Evolutionary conservation across 2,113 vertebrate species (phyloP), one percentile per base, ranked within the genome.

Genomic region (Hiodon tergisus): DNA sequence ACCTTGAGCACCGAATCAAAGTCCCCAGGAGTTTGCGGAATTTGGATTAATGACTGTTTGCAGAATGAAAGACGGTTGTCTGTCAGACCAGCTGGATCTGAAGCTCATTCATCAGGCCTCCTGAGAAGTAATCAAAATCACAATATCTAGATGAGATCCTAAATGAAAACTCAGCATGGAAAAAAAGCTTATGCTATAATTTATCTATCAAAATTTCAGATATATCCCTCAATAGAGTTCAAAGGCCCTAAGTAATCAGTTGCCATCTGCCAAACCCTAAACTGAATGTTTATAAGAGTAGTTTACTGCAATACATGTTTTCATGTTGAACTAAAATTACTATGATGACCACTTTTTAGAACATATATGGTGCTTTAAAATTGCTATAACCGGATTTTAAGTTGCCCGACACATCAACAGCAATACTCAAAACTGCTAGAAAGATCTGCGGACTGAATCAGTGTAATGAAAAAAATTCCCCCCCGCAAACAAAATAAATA

Each of bases 11-110:
- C 31, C 31, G 31, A 31, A 31, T 31, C 31, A 8, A 51, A 67
- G 47, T 51, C 48, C 14, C 48, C 50, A n/a, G 11, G n/a, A 52
- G 47, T 51, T 68, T n/a, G 54, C 53, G 9, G 73, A 65, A 70
- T 16, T 72, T 71, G 61, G 53, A 59, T 55, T 76, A 70, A 78
- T 82, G 78, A 67, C 73, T 79, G 77, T 76, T 58, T 8, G 66
- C 31, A 48, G 16, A 48, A 68, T 74, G 76, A 78, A 79, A 72
- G 65, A 69, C n/a, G 73, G 73, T 74, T 77, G 76, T 77, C 80
- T 79, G 67, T 6, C 58, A 74, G 80, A 74, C 75, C 74, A 77
- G 67, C 31, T 66, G 31, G n/a, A 72, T 72, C 58, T 71, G 47
- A 77, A 69, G 63, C 63, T 57, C 76, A 70, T 68, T 76, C 81